Base-by-base conservation (phyloP, 2,113 vertebrate genomes). In the Tetrao urogallus region DNA sequence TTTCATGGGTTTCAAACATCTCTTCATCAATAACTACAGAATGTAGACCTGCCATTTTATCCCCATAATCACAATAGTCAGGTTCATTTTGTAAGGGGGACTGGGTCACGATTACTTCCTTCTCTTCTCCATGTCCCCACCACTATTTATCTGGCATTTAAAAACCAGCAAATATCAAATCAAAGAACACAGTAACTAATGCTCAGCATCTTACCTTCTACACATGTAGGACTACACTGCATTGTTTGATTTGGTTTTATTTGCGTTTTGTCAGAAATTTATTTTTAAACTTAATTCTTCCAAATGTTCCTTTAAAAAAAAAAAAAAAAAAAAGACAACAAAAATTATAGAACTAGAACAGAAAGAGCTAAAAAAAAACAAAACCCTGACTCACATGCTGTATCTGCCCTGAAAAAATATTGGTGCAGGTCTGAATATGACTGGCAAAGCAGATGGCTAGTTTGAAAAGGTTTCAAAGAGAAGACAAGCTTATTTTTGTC, bases 381-480 rank as follows among this genome's bases (percentile, higher is more conserved):
- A 42, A 15, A 24, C 48, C 48, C 27, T 34, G 80, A 86, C 58
- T 92, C 54, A 9, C 13, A 69, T 21, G 77, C 65, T 82, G 52
- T n/a, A 92, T 57, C 78, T 88, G 86, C 45, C 25, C 84, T 93
- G 78, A 92, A 94, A 96, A 93, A 96, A 90, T 67, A 87, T 89
- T 88, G 80, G 15, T 95, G 40, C 45, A 92, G 63, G 92, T 70
- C 61, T 70, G 90, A 94, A 69, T 60, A 79, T 71, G 77, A 91
- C 63, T 88, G 74, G 91, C 82, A 93, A 94, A 95, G 92, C 95
- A 96, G 95, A 95, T 95, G 94, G 87, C 75, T 86, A 50, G 24
- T 92, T 72, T 95, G 93, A 91, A 94, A 95, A 88, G 83, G 88
- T 94, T 92, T 96, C 88, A 95, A 96, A 94, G 95, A 90, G 73